Base-by-base conservation (phyloP, 2,113 vertebrate genomes). In the Rhinoptilus africanus region DNA sequence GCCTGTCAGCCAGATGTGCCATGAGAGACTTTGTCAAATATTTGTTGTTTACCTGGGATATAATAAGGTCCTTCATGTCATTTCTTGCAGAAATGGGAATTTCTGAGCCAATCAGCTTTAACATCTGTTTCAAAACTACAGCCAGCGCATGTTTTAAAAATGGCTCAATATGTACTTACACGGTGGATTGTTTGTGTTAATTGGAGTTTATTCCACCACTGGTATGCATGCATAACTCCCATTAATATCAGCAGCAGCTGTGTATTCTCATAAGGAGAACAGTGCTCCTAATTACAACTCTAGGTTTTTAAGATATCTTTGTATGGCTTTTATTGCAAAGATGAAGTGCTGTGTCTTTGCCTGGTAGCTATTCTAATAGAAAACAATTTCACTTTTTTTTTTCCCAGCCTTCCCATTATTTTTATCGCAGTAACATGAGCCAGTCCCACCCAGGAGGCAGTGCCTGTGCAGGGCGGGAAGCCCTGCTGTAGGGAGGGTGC, bases 161-260 rank as follows among this genome's bases (percentile, higher is more conserved):
- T 53, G 59, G 21, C 32, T 93, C 41, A 48, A 53, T 69, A 32
- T 71, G n/a, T 92, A 68, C 96, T 97, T 95, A 89, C 79, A 75
- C 59, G 83, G 74, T 90, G 77, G 86, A 72, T 77, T 85, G 47
- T 39, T 89, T 90, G 88, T 86, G 68, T 91, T 92, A 95, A 95
- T 97, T 93, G 67, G 83, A 59, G 50, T 83, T 85, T 94, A 75
- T 89, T 82, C 62, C 41, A 68, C 57, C 32, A 35, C 41, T 37
- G 43, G 34, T 43, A 48, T 51, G 64, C 71, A 34, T 63, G 30
- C 62, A 9, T 88, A 86, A 76, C 80, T 85, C 54, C 60, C 47
- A 37, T 84, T 86, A 84, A 87, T 89, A 93, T 4, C 85, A 91
- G 28, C 79, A 79, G 23, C 75, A 57, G 34, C 77, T 60, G 45